Evolutionary conservation across 2,888 invertebrate genomes (phyloP).

Genomic region (Dorcus hopei): DNA sequence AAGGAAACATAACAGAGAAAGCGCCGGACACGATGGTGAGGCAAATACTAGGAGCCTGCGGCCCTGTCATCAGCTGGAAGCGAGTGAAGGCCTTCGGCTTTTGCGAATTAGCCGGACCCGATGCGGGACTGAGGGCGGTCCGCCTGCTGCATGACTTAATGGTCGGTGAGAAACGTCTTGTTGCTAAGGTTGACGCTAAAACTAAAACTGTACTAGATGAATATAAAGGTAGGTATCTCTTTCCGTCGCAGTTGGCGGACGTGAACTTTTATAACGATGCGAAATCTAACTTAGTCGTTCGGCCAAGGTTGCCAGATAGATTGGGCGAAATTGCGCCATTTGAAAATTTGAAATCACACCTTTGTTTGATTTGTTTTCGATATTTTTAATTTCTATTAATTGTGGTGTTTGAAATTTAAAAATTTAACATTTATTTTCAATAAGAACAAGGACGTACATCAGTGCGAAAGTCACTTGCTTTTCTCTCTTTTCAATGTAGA

Average conservation of each 20-base stretch:
- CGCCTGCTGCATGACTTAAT: slow-evolving; percentile 87
- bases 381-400: too few relatives aligned
- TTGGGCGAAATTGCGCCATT: too few relatives aligned
- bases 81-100: slow-evolving; percentile 97
- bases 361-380: too few relatives aligned
- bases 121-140: slow-evolving; percentile 92
- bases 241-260: background rate
- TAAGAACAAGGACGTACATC: too few relatives aligned
- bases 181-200: slow-evolving; percentile 97
- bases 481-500: too few relatives aligned
- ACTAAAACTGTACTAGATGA: slow-evolving; percentile 91
- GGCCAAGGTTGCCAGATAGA: too few relatives aligned
- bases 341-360: too few relatives aligned
- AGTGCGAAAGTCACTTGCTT: too few relatives aligned
- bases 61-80: slow-evolving; percentile 95
- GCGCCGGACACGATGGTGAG: slow-evolving; percentile 95
- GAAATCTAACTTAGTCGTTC: background rate
- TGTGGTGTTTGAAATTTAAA: too few relatives aligned
- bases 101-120: slow-evolving; percentile 94
- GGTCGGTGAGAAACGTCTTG: slow-evolving; percentile 89
- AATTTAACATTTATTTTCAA: too few relatives aligned
- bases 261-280: background rate
- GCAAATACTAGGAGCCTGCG: slow-evolving; percentile 88
- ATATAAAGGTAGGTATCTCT: slow-evolving; percentile 68
- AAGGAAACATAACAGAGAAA: slow-evolving; percentile 86